Conservation (phyloP, 2,888 invertebrate species). For the Eremobia ochroleuca region DNA sequence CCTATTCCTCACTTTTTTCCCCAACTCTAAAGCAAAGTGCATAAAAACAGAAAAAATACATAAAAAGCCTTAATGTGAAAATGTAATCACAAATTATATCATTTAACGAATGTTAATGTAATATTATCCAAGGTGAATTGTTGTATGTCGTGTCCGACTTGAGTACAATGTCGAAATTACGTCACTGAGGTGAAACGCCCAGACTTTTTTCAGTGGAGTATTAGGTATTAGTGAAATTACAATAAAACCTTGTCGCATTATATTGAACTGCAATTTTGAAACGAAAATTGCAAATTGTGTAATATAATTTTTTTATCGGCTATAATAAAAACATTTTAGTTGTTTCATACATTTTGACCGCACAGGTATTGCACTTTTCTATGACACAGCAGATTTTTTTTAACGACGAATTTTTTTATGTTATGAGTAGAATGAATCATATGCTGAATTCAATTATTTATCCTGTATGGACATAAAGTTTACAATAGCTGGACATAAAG, state of each 20-base stretch:
- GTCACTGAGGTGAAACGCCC: conserved; percentile 61
- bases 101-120: conserved; percentile 52
- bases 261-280: conserved; percentile 10
- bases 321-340: no score
- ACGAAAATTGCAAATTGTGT: background rate
- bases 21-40: conserved; percentile 15
- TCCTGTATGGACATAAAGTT: no score
- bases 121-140: conserved; percentile 62
- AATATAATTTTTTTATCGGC: no score
- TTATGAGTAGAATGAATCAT: no score
- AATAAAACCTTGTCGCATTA: conserved; percentile 30
- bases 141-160: conserved; percentile 60
- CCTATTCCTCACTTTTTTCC: background rate
- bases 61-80: conserved; percentile 40
- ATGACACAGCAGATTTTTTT: no score
- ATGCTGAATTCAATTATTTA: no score
- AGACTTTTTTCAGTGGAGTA: conserved; percentile 53
- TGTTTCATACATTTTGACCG: no score
- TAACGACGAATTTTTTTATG: no score
- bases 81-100: conserved; percentile 58
- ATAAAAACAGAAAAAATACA: conserved; percentile 24
- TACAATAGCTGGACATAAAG: no score
- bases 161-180: conserved; percentile 52
- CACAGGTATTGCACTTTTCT: no score
- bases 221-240: conserved; percentile 53